Percentiles rank a stretch among this genome's conserved stretches.
Evolutionary conservation across 2,797 vertebrate species (phyloP).

Genomic region (Choloepus didactylus): DNA sequence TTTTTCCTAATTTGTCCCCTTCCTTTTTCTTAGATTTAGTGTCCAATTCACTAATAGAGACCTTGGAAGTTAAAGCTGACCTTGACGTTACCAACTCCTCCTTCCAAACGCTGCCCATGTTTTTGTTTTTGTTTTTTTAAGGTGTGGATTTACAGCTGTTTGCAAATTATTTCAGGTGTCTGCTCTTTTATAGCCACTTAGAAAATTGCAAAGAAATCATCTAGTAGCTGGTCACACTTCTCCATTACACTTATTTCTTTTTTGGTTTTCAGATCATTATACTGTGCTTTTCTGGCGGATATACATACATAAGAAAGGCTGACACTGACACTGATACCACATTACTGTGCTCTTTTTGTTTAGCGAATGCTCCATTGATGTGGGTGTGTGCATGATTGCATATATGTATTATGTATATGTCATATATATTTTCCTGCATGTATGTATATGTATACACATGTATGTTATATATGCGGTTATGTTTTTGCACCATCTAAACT

Average conservation of each 20-base stretch:
- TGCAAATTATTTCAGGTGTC: constrained; percentile 84
- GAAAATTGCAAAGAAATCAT: constrained; percentile 76
- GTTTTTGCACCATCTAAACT: constrained; percentile 64
- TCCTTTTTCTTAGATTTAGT: neutral
- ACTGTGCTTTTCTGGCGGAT: constrained; percentile 66
- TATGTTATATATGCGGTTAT: neutral
- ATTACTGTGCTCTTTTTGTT: constrained; percentile 68
- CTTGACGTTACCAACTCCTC: neutral
- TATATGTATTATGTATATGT: neutral
- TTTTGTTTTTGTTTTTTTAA: constrained; percentile 57
- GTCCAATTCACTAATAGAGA: neutral
- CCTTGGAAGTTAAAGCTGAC: neutral
- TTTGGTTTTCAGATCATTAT: constrained; percentile 66
- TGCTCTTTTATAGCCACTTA: constrained; percentile 80
- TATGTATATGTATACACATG: neutral
- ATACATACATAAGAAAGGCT: constrained; percentile 69
- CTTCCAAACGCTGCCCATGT: constrained; percentile 46
- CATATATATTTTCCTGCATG: neutral
- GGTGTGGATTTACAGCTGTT: constrained; percentile 78
- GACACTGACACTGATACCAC: constrained; percentile 27
- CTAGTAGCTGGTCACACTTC: constrained; percentile 62
- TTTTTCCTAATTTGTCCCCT: fast-evolving
- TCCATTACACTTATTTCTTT: constrained; percentile 42
- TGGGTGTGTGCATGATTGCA: neutral
- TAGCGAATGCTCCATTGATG: constrained; percentile 59